Percentiles rank a stretch among this genome's conserved stretches.
Evolutionary conservation across 2,888 invertebrate species (phyloP).

Genomic region (Iselma pallidipennis): DNA sequence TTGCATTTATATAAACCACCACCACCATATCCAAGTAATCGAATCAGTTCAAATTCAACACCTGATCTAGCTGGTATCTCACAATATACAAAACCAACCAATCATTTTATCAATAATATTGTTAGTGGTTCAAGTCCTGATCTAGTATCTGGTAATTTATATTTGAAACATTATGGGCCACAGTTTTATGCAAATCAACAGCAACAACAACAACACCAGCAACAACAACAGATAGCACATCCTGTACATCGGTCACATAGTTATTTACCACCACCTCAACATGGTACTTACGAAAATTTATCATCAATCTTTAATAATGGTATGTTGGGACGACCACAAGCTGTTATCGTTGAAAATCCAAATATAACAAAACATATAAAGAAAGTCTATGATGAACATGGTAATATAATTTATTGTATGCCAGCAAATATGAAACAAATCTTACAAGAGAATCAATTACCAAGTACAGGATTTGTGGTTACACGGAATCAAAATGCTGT

Average conservation of each 20-base stretch:
- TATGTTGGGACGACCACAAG: slow-evolving; percentile 49
- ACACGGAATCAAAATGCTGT: slow-evolving; percentile 57
- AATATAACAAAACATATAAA: slow-evolving; percentile 65
- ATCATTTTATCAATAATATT: slow-evolving; percentile 54
- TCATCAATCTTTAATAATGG: slow-evolving; percentile 62
- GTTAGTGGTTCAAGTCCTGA: slow-evolving; percentile 80
- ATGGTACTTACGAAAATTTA: slow-evolving; percentile 73
- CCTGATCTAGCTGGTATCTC: slow-evolving; percentile 80
- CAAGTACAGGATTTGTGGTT: slow-evolving; percentile 58
- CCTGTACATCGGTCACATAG: slow-evolving; percentile 54
- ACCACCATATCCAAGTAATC: slow-evolving; percentile 79
- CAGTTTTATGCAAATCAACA: slow-evolving; percentile 44
- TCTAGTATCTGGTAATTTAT: slow-evolving; percentile 71
- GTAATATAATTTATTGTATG: slow-evolving; percentile 68
- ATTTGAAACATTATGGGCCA: slow-evolving; percentile 55
- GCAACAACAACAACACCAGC: slow-evolving; percentile 1
- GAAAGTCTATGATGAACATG: slow-evolving; percentile 65
- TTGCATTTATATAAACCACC: slow-evolving; percentile 80
- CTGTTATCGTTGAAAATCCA: slow-evolving; percentile 62
- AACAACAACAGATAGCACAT: slow-evolving; percentile 36
- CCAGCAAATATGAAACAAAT: slow-evolving; percentile 59
- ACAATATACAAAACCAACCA: slow-evolving; percentile 55
- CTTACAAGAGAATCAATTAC: slow-evolving; percentile 52
- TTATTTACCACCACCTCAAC: slow-evolving; percentile 57
- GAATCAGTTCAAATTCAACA: slow-evolving; percentile 80